Evolutionary conservation across 2,888 invertebrate genomes (phyloP), one percentile per base, ranked within the genome.

Genomic region (Trichacis sp.): DNA sequence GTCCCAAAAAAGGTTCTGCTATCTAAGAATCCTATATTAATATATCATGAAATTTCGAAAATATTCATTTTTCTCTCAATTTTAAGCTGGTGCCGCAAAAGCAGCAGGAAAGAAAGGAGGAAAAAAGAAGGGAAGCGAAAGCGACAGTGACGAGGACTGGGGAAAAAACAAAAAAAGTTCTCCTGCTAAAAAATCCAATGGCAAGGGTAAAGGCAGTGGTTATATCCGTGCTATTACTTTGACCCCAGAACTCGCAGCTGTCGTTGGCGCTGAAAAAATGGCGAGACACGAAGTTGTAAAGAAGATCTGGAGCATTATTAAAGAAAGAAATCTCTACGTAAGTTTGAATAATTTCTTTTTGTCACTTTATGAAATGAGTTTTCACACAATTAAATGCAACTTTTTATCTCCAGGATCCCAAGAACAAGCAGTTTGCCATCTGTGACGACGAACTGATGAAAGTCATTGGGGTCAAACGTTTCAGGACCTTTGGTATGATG

Each of bases 401-500:
- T n/a, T n/a, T n/a, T n/a, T n/a, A n/a, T n/a, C 83, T 82, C 29
- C 81, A 89, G 88, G 97, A 97, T 82, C 97, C 96, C 8, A 95
- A 93, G 79, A 97, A 97, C 85, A 96, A 94, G 85, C 96, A 96
- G 85, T 97, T 90, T 80, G 96, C 97, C 71, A 93, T 97, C 76
- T 97, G 97, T 85, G 96, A 97, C 82, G 95, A 94, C 53, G 93
- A 96, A 52, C 86, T 97, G 38, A 87, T 91, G 84, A 94, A 93
- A 85, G 93, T 97, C 36, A 94, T 97, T 83, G 96, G 96, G 36
- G 92, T 92, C 1, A 96, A 96, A 83, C 91, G 96, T 77, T 96
- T 98, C 89, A 92, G 94, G 75, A 95, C 95, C 55, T 97, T 97
- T 78, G 97, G 96, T 68, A 97, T 97, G 97, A 94, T 97, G 93